Evolutionary conservation across 2,888 invertebrate species (phyloP).

Genomic region (Cylindroiulus punctatus): DNA sequence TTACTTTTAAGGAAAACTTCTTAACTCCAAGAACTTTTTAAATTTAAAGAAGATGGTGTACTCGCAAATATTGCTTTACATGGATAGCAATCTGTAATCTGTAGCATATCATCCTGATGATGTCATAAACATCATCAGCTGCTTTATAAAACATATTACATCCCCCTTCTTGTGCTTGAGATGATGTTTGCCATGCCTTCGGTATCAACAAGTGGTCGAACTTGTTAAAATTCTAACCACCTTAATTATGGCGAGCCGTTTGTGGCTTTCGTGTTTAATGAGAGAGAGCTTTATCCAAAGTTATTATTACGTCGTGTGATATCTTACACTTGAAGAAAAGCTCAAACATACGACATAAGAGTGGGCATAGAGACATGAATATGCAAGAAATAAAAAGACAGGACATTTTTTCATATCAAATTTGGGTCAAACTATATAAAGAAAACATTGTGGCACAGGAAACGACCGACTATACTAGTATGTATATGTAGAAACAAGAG

Average conservation of each 20-base stretch:
- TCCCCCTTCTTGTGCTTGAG: neutral
- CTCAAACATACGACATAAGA: neutral
- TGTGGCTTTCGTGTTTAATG: conserved; percentile 25
- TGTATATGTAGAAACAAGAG: too few relatives aligned
- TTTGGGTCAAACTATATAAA: neutral
- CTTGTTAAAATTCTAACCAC: neutral
- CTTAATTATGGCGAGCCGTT: neutral
- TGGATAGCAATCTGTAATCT: too few relatives aligned
- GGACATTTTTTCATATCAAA: neutral
- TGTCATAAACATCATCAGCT: too few relatives aligned
- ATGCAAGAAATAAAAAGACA: neutral
- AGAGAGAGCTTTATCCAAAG: neutral
- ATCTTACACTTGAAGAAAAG: neutral
- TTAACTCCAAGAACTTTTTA: too few relatives aligned
- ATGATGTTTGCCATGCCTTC: neutral
- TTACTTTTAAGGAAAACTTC: neutral
- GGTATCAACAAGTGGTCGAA: conserved; percentile 30
- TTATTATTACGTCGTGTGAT: neutral
- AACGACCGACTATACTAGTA: too few relatives aligned
- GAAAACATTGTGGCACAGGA: neutral
- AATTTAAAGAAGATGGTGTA: too few relatives aligned
- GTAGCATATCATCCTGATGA: too few relatives aligned
- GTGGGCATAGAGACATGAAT: too few relatives aligned
- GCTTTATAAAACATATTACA: too few relatives aligned
- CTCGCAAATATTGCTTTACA: too few relatives aligned